Conservation (phyloP, 1,140 invertebrate genomes). For the Heliconius nattereri region DNA sequence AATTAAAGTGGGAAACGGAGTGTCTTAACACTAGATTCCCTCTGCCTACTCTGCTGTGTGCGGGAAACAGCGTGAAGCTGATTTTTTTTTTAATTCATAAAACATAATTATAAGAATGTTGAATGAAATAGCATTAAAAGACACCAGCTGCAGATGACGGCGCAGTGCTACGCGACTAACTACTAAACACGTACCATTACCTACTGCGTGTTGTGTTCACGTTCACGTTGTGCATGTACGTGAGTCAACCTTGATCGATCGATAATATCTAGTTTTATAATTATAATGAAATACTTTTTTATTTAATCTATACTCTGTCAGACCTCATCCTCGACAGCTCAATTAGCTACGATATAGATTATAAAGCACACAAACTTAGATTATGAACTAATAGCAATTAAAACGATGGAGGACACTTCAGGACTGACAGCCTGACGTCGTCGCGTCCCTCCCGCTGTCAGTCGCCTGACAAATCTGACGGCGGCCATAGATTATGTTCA, state of each 20-base stretch:
- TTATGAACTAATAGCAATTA: slow-evolving; percentile 13
- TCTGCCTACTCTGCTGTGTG: too few relatives aligned
- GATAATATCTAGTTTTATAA: not conserved
- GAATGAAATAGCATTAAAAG: not conserved
- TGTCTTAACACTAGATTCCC: too few relatives aligned
- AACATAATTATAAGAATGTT: too few relatives aligned
- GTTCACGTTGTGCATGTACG: too few relatives aligned
- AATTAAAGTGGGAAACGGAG: too few relatives aligned
- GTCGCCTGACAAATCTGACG: not conserved
- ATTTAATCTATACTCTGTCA: not conserved
- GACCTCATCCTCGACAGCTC: not conserved
- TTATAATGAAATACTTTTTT: not conserved
- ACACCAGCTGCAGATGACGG: not conserved
- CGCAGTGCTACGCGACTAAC: too few relatives aligned
- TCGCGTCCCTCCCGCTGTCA: slow-evolving; percentile 1
- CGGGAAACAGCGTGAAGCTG: too few relatives aligned
- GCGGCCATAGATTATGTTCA: slow-evolving; percentile 8
- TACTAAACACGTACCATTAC: too few relatives aligned
- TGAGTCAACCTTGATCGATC: not conserved
- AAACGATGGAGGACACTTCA: not conserved
- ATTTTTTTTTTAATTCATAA: too few relatives aligned
- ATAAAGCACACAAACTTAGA: slow-evolving; percentile 4
- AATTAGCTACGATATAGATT: not conserved
- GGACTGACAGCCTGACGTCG: not conserved
- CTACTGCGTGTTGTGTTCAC: too few relatives aligned